A percentile compares a stretch with the other conserved stretches of the same genome.
These are phyloP conservation scores for Poeciliopsis gracilis DNA, from an alignment of 2,797 vertebrate genomes.

Conservation along the genomic window DNA sequence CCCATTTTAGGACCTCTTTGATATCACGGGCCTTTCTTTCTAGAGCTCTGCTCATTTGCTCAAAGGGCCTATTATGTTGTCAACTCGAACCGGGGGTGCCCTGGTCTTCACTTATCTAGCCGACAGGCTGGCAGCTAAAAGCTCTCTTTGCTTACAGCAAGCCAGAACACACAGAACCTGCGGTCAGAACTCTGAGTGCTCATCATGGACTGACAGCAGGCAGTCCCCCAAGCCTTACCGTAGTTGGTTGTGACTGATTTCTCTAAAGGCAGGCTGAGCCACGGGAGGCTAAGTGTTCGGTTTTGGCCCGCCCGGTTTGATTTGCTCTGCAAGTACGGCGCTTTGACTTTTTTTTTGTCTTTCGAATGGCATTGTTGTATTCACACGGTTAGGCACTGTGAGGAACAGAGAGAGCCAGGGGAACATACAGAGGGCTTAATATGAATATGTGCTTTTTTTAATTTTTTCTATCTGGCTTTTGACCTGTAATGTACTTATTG, in stretches of 20 bases:
- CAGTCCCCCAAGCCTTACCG: slow-evolving; percentile 68
- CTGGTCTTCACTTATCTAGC: slow-evolving; percentile 44
- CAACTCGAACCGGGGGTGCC: slow-evolving; percentile 47
- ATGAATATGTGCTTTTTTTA: background rate
- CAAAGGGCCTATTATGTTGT: slow-evolving; percentile 31
- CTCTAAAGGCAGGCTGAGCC: slow-evolving; percentile 64
- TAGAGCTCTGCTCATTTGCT: slow-evolving; percentile 10
- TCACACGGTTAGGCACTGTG: slow-evolving; percentile 15
- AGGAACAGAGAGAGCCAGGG: slow-evolving; percentile 16
- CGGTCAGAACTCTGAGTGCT: slow-evolving; percentile 59
- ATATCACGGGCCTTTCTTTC: slow-evolving; percentile 27
- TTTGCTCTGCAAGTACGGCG: slow-evolving; percentile 64
- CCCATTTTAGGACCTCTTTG: slow-evolving; percentile 18
- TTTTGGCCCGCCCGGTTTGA: slow-evolving; percentile 73
- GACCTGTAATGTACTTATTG: background rate
- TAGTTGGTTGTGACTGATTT: slow-evolving; percentile 74
- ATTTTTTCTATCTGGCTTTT: background rate
- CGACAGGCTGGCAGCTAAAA: slow-evolving; percentile 64
- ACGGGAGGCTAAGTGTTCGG: slow-evolving; percentile 70
- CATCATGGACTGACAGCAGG: slow-evolving; percentile 72
- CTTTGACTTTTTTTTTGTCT: slow-evolving; percentile 66
- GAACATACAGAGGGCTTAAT: slow-evolving; percentile 1
- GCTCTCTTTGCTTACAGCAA: slow-evolving; percentile 67
- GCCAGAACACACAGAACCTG: slow-evolving; percentile 67
- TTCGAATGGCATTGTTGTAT: slow-evolving; percentile 44